Evolutionary conservation across 2,113 vertebrate species (phyloP).

Genomic region (Ophiodon elongatus): DNA sequence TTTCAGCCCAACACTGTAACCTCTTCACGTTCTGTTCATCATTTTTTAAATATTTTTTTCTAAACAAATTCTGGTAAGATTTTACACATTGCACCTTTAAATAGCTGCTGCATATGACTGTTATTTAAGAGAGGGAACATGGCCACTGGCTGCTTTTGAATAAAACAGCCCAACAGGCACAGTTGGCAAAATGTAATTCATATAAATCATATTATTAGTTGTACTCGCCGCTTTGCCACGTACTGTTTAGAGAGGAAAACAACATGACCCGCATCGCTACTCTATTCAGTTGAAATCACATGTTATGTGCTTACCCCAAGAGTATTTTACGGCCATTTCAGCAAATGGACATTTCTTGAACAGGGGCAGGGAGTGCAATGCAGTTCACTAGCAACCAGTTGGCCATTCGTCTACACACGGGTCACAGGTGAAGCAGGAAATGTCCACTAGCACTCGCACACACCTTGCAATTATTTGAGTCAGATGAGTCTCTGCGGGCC

Average conservation of each 20-base stretch:
- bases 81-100: too few species aligned
- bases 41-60: too few species aligned
- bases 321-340: not conserved
- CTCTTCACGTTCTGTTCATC: too few species aligned
- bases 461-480: conserved; percentile 41
- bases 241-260: not conserved
- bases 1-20: too few species aligned
- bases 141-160: not conserved
- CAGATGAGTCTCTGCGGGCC: conserved; percentile 38
- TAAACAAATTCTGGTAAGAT: too few species aligned
- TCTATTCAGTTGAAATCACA: not conserved
- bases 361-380: not conserved
- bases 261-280: not conserved
- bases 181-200: not conserved
- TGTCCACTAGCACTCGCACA: conserved; percentile 20
- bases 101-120: too few species aligned
- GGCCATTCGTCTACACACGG: conserved; percentile 10
- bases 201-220: not conserved
- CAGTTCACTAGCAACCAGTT: conserved; percentile 9
- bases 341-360: not conserved
- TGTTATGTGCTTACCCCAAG: not conserved
- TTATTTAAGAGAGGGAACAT: not conserved
- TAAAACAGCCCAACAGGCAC: not conserved
- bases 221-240: not conserved
- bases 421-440: conserved; percentile 48